A percentile compares a stretch with the other conserved stretches of the same genome.
These are phyloP conservation scores for Parambassis ranga DNA, from an alignment of 2,797 vertebrate genomes.

Conservation along the genomic window DNA sequence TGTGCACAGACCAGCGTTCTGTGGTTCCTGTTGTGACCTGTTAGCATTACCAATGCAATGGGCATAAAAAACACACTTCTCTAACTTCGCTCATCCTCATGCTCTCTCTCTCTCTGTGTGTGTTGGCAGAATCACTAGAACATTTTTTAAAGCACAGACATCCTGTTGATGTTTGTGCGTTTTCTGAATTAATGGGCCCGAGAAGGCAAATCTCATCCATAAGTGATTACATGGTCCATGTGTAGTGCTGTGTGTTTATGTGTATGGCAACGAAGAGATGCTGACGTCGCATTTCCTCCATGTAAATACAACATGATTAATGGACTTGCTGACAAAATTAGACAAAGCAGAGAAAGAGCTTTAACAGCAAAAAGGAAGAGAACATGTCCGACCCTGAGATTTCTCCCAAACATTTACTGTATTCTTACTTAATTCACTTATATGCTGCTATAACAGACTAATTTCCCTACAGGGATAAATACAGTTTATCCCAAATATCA, in stretches of 20 bases:
- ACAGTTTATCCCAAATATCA: too few species aligned
- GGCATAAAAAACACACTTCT: neutral
- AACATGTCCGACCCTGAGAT: neutral
- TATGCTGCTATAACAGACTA: too few species aligned
- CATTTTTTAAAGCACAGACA: constrained; percentile 25
- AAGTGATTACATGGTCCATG: constrained; percentile 42
- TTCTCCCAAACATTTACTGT: neutral
- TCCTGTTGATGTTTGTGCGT: neutral
- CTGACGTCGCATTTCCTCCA: constrained; percentile 54
- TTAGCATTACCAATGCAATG: neutral
- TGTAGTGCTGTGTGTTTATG: constrained; percentile 24
- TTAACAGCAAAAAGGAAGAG: constrained; percentile 28
- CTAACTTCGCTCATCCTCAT: neutral
- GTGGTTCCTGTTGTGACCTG: neutral
- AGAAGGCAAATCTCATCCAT: constrained; percentile 48
- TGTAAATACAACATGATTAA: constrained; percentile 68
- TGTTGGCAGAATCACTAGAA: neutral
- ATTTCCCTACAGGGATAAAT: too few species aligned
- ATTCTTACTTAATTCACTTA: too few species aligned
- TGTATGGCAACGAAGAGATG: neutral
- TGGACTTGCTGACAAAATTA: constrained; percentile 34
- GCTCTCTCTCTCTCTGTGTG: too few species aligned
- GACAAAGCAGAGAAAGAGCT: constrained; percentile 23
- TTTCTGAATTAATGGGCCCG: constrained; percentile 34
- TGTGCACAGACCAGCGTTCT: neutral